Base-by-base conservation (phyloP, 2,888 invertebrate genomes). In the Patella depressa region DNA sequence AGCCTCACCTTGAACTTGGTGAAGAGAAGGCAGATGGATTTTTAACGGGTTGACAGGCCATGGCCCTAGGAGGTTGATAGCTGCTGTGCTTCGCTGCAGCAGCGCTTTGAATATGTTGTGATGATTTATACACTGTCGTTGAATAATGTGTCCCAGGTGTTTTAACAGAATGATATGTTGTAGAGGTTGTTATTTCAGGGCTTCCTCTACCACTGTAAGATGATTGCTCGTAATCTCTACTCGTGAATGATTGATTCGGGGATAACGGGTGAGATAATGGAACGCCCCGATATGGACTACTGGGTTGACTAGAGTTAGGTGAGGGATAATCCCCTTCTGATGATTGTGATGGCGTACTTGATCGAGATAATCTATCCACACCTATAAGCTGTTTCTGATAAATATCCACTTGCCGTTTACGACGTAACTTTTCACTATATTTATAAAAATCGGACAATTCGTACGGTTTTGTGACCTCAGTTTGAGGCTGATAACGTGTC, bases 401-500 rank as follows among this genome's bases (percentile, higher is more conserved):
- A 69, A 86, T 85, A 55, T 89, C 89, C 19, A 89, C 85, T 70
- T 87, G 80, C 71, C 89, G 83, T 80, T 93, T 94, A 84, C 96
- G 95, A 81, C 97, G 94, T 91, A 96, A 97, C 91, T 97, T 97
- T 7, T 97, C 97, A 75, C 98, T 98, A 91, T 98, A 98, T 92
- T 98, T 98, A 91, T 98, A 98, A 92, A 97, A 98, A 92, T 98
- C 98, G 0, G 97, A 95, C 96, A 98, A 97, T 93, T 98, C 98
- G 92, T 98, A 98, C 3, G 98, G 98, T 91, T 98, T 98, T 0
- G 96, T 96, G 78, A 97, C 96, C 93, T 98, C 98, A 29, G 89
- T 88, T 81, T 88, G 88, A 54, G 88, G 89, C 75, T 86, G 84
- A 70, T 86, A 79, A 79, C 87, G 86, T 1, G 84, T 85, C 55